A percentile compares a stretch with the other conserved stretches of the same genome.
phyloP scores from a whole-genome alignment of 2,888 invertebrate genomes.

The Parasteatoda lunata region DNA sequence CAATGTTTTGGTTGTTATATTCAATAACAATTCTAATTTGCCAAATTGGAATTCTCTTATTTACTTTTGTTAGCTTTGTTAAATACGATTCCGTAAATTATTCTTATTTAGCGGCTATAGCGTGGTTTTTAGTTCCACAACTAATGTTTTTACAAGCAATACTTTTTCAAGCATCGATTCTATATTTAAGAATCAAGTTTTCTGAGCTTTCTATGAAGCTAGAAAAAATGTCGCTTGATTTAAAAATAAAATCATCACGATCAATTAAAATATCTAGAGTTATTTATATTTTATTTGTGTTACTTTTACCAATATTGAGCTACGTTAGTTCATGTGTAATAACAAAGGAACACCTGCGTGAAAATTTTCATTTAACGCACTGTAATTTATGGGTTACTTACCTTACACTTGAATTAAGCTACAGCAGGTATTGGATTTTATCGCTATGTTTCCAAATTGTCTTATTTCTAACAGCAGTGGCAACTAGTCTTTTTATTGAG shows the following conservation, averaged over 20 bases:
- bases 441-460: conserved; percentile 4
- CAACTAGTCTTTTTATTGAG: not conserved
- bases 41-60: not conserved
- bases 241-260: not conserved
- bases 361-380: not conserved
- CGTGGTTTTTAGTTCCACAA: conserved; percentile 12
- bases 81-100: conserved; percentile 7
- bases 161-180: not conserved
- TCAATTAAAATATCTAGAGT: not conserved
- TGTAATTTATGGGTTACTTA: conserved; percentile 17
- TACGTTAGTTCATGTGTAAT: conserved; percentile 21
- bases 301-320: not conserved
- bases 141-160: conserved; percentile 1
- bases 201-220: not conserved
- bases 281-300: not conserved
- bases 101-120: conserved; percentile 1
- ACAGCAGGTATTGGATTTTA: not conserved
- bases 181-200: not conserved
- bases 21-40: not conserved
- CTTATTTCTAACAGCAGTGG: not conserved
- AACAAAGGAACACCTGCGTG: not conserved
- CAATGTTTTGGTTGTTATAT: not conserved
- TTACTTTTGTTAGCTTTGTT: not conserved
- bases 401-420: not conserved
- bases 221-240: not conserved